These are phyloP conservation scores for Dermatemys mawii DNA, from an alignment of 2,113 vertebrate species.

Conservation along the genomic window DNA sequence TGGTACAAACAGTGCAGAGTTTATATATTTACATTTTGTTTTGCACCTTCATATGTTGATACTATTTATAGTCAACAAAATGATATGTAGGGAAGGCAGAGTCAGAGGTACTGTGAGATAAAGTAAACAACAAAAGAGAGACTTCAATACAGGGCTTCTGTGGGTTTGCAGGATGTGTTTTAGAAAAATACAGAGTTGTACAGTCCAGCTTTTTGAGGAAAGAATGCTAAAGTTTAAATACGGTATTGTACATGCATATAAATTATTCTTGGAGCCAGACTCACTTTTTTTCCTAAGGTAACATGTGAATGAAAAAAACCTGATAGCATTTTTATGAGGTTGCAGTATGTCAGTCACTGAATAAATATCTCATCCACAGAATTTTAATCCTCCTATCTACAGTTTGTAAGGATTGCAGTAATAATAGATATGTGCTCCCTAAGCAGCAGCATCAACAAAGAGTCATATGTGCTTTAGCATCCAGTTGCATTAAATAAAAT, in stretches of 20 bases:
- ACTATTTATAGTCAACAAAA: background rate
- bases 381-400: conserved; percentile 57
- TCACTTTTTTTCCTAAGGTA: conserved; percentile 36
- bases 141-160: background rate
- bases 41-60: background rate
- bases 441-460: conserved; percentile 18
- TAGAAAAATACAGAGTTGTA: background rate
- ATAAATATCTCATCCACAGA: conserved; percentile 59
- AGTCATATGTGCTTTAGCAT: background rate
- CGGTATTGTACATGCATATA: background rate
- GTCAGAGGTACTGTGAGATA: background rate
- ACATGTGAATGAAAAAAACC: conserved; percentile 32
- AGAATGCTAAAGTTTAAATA: background rate
- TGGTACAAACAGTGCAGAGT: background rate
- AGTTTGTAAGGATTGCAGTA: background rate
- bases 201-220: background rate
- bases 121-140: background rate
- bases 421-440: conserved; percentile 43
- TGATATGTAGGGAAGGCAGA: background rate
- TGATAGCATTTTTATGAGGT: conserved; percentile 57
- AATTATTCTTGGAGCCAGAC: conserved; percentile 1
- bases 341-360: conserved; percentile 41
- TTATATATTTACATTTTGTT: background rate
- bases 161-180: background rate
- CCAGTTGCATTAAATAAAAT: conserved; percentile 34